phyloP scores from a whole-genome alignment of 2,888 invertebrate genomes.

The Ectobius pallidus region DNA sequence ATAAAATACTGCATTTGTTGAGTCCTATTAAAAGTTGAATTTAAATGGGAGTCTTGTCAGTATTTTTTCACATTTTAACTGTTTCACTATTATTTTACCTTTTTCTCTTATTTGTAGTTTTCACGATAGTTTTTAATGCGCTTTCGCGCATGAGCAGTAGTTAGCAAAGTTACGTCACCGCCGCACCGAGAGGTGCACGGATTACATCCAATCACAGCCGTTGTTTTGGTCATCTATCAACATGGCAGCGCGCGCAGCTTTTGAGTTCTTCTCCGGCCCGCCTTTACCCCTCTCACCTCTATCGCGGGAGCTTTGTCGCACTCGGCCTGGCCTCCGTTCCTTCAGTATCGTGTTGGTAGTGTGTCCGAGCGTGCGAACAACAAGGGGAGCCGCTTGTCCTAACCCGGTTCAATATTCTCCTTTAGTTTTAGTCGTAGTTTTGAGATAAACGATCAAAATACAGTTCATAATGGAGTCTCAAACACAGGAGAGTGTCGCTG shows the following conservation, averaged over 20 bases:
- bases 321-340: constrained; percentile 54
- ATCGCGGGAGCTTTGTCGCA: constrained; percentile 12
- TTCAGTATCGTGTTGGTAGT: constrained; percentile 75
- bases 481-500: constrained; percentile 75
- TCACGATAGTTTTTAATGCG: background rate
- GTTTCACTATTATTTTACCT: no score
- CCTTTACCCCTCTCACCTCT: constrained; percentile 23
- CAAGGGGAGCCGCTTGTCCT: constrained; percentile 65
- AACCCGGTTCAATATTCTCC: constrained; percentile 55
- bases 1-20: no score
- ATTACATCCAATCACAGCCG: constrained; percentile 58
- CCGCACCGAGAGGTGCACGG: constrained; percentile 55
- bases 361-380: constrained; percentile 66
- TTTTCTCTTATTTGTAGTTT: background rate
- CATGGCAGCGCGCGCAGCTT: constrained; percentile 55
- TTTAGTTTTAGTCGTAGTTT: constrained; percentile 66
- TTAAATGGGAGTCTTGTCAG: no score
- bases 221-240: constrained; percentile 53
- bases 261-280: constrained; percentile 42
- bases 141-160: constrained; percentile 39
- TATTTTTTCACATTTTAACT: no score
- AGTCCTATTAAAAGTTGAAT: no score
- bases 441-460: constrained; percentile 44
- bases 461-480: constrained; percentile 70
- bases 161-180: constrained; percentile 47